These are phyloP conservation scores for Panonychus citri DNA, from an alignment of 1,140 invertebrate genomes.

Conservation along the genomic window DNA sequence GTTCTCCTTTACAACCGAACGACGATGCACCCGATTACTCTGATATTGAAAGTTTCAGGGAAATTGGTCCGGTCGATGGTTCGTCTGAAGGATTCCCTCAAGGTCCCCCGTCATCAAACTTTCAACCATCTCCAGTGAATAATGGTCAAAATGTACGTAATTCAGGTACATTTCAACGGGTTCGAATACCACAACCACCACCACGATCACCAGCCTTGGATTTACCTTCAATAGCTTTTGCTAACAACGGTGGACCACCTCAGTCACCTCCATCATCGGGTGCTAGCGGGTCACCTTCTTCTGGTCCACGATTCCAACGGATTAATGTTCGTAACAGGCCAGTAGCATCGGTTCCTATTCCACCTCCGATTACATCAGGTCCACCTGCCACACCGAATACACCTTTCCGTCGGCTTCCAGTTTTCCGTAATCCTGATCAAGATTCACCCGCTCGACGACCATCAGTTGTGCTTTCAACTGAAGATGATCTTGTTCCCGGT, in stretches of 20 bases:
- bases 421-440: neutral
- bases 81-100: neutral
- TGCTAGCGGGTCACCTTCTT: no score
- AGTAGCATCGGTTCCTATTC: neutral
- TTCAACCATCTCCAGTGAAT: neutral
- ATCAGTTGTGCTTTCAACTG: neutral
- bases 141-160: neutral
- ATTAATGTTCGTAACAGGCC: no score
- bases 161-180: neutral
- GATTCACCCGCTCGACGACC: neutral
- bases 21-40: neutral
- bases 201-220: neutral
- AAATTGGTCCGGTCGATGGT: neutral
- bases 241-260: neutral
- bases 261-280: neutral
- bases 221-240: neutral
- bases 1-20: neutral
- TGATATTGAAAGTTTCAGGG: neutral
- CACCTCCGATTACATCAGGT: neutral
- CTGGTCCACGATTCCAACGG: no score
- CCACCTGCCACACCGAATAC: neutral
- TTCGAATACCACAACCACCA: neutral
- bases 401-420: constrained; percentile 1
- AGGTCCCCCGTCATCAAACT: neutral
- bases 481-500: neutral